phyloP scores from a whole-genome alignment of 2,888 invertebrate genomes.

The Torymus aiolomorphi region DNA sequence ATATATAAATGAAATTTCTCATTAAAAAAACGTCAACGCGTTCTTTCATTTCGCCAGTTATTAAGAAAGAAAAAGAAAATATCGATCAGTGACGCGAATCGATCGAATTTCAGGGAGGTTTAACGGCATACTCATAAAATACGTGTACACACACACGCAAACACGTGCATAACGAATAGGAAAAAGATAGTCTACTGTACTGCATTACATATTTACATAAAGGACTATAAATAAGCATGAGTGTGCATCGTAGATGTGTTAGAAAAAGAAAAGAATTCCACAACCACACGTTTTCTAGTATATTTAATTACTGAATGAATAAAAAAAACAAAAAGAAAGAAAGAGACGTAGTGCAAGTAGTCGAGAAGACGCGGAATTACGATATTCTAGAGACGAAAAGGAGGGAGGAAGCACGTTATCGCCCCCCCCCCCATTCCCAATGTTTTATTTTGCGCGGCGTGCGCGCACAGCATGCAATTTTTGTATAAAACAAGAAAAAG shows the following conservation, averaged over 20 bases:
- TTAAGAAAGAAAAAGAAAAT: neutral
- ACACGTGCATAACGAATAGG: conserved; percentile 61
- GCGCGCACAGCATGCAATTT: conserved; percentile 32
- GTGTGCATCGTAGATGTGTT: conserved; percentile 69
- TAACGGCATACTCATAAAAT: conserved; percentile 54
- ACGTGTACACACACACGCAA: conserved; percentile 53
- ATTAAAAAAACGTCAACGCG: neutral
- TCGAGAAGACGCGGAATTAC: neutral
- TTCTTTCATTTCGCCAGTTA: no score
- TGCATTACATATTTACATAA: conserved; percentile 66
- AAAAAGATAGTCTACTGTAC: conserved; percentile 65
- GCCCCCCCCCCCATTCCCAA: neutral
- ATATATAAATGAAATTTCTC: conserved; percentile 21
- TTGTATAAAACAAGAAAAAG: conserved; percentile 35
- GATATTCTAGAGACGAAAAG: conserved; percentile 18
- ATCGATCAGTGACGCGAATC: neutral
- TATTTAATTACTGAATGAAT: neutral
- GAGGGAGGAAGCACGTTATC: conserved; percentile 18
- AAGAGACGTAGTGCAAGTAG: no score
- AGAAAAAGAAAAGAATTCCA: conserved; percentile 55
- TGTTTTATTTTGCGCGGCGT: neutral
- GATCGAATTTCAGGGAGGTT: conserved; percentile 29
- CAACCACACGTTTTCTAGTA: conserved; percentile 14
- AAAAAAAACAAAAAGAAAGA: neutral
- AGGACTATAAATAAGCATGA: conserved; percentile 68